Base-by-base conservation (phyloP, 2,113 vertebrate species). In the Eulemur macaco region DNA sequence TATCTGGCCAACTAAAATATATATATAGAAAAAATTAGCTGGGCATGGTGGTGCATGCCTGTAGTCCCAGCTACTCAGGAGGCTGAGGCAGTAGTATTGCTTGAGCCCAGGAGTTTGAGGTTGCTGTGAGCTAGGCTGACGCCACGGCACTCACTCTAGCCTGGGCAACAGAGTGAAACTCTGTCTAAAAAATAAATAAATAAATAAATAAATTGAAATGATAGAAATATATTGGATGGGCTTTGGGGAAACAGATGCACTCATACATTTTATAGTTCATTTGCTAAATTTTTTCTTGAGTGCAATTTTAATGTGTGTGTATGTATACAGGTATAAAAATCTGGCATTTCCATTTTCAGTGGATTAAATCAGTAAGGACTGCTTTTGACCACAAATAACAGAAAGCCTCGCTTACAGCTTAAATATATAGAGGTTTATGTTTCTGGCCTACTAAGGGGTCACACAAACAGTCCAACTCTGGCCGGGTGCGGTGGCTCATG, bases 191-290 rank as follows among this genome's bases (percentile, higher is more conserved):
- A 92, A 64, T 84, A 92, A 96, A 63, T 20, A 86, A 92, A 64
- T 84, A 92, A 96, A 63, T 20, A 86, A 92, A 64, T 84, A 92
- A 96, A 63, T 20, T 12, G 29, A 93, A 82, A n/a, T 52, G 71
- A 82, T 78, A 89, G 78, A 94, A 95, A 54, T 85, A 86, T 8
- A 37, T 34, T 66, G 66, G 20, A 37, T 54, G 29, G 78, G 47
- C 39, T 66, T 54, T 83, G 52, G 78, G 20, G 52, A 96, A 85
- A 76, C 56, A 84, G 64, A 76, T 14, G 6, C 1, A 76, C 4
- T 83, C 17, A 10, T 29, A 12, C 42, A 34, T 71, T 31, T 56
- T 20, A 15, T 76, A 42, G 37, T 63, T 47, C 21, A 42, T 47
- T 69, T 0, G 12, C 50, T 60, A 93, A 25, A 27, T 8, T 89